Conservation (phyloP, 2,888 invertebrate genomes). For the Hyppa rectilinea region DNA sequence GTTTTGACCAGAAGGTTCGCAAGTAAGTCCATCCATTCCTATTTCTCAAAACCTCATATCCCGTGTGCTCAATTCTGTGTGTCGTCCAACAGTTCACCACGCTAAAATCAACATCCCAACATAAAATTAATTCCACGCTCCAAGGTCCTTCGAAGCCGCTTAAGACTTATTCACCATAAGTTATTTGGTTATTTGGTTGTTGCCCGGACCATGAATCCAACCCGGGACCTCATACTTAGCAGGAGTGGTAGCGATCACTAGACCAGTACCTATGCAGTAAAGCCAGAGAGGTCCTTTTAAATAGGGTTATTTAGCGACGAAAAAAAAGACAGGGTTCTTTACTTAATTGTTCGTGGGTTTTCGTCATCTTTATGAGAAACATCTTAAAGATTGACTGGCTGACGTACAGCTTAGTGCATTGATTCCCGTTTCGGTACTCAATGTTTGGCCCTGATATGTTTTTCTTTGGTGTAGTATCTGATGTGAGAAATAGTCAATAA, state of each 20-base stretch:
- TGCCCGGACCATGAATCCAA: neutral
- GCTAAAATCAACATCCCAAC: too few species aligned
- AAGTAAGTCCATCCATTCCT: too few species aligned
- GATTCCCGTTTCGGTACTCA: slow-evolving; percentile 10
- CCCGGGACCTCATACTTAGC: neutral
- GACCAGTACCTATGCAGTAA: neutral
- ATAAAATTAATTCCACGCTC: too few species aligned
- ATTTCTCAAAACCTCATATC: too few species aligned
- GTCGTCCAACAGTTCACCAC: too few species aligned
- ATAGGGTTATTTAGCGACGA: slow-evolving; percentile 38
- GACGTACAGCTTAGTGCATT: slow-evolving; percentile 1
- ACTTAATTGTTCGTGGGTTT: slow-evolving; percentile 33
- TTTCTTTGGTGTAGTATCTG: neutral
- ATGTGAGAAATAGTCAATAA: too few species aligned
- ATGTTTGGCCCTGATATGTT: neutral
- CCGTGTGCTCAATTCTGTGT: too few species aligned
- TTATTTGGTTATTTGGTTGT: too few species aligned
- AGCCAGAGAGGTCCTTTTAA: slow-evolving; percentile 1
- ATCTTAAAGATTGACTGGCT: slow-evolving; percentile 22
- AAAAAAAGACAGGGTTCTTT: too few species aligned
- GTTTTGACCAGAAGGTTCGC: too few species aligned
- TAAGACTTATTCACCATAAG: too few species aligned
- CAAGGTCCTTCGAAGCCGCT: too few species aligned
- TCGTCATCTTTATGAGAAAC: slow-evolving; percentile 12
- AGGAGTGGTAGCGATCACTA: neutral